Conservation (phyloP, 2,113 vertebrate species). For the Neogobius melanostomus region DNA sequence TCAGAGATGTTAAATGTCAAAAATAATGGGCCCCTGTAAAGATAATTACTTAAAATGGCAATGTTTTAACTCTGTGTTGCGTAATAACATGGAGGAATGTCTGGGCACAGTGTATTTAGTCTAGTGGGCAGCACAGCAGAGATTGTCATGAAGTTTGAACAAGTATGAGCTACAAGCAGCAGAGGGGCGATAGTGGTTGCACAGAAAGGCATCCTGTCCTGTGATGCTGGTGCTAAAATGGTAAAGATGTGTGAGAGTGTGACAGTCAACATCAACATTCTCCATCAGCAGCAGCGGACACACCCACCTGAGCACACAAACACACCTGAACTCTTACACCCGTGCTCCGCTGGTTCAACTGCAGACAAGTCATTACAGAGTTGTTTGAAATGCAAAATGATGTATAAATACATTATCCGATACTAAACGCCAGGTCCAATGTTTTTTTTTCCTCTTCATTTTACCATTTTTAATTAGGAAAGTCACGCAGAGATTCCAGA, state of each 20-base stretch:
- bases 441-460: too few species aligned
- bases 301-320: slow-evolving; percentile 51
- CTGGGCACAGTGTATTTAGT: slow-evolving; percentile 11
- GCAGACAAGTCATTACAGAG: too few species aligned
- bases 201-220: slow-evolving; percentile 59
- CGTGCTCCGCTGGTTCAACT: neutral
- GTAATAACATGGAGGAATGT: neutral
- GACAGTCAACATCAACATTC: slow-evolving; percentile 80
- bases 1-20: slow-evolving; percentile 36
- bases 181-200: slow-evolving; percentile 22
- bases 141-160: neutral
- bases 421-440: too few species aligned
- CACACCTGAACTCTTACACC: slow-evolving; percentile 2
- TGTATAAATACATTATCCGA: too few species aligned
- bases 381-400: too few species aligned
- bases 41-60: slow-evolving; percentile 13
- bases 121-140: neutral
- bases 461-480: too few species aligned
- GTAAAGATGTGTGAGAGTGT: slow-evolving; percentile 68
- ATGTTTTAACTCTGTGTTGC: neutral
- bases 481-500: too few species aligned
- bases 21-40: slow-evolving; percentile 13
- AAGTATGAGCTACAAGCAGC: neutral
- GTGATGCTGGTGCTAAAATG: slow-evolving; percentile 65
- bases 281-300: slow-evolving; percentile 54